These are phyloP conservation scores for Coendou prehensilis DNA, from an alignment of 2,797 vertebrate genomes.

Conservation along the genomic window DNA sequence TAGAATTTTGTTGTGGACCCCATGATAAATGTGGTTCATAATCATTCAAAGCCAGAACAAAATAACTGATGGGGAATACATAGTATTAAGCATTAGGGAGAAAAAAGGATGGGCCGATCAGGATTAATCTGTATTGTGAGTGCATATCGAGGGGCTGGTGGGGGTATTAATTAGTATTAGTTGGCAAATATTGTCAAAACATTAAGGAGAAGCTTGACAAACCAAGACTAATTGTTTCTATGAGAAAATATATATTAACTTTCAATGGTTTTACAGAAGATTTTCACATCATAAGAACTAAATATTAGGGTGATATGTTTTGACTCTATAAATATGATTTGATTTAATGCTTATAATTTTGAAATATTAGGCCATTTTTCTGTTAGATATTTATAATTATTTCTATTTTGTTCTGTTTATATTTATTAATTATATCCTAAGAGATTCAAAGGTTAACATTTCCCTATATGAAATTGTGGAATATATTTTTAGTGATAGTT, in stretches of 20 bases:
- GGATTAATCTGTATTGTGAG: neutral
- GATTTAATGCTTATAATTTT: neutral
- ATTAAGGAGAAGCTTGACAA: neutral
- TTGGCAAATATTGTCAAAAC: neutral
- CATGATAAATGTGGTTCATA: neutral
- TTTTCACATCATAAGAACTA: neutral
- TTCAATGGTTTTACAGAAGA: neutral
- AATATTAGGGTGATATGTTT: neutral
- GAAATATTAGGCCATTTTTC: neutral
- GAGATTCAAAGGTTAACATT: conserved; percentile 58
- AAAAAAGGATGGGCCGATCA: neutral
- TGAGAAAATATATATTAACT: neutral
- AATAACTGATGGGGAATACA: neutral
- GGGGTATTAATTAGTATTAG: neutral
- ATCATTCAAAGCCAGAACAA: neutral
- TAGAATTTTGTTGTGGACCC: neutral
- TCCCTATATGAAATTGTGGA: conserved; percentile 29
- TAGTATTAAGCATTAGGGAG: neutral
- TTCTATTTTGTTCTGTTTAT: neutral
- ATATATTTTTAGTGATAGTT: conserved; percentile 67
- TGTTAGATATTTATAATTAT: neutral
- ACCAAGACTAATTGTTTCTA: neutral
- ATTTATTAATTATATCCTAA: conserved; percentile 13
- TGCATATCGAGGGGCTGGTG: neutral
- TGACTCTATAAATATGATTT: conserved; percentile 29